Evolutionary conservation across 1,140 invertebrate species (phyloP).

Genomic region (Teleopsis dalmanni): DNA sequence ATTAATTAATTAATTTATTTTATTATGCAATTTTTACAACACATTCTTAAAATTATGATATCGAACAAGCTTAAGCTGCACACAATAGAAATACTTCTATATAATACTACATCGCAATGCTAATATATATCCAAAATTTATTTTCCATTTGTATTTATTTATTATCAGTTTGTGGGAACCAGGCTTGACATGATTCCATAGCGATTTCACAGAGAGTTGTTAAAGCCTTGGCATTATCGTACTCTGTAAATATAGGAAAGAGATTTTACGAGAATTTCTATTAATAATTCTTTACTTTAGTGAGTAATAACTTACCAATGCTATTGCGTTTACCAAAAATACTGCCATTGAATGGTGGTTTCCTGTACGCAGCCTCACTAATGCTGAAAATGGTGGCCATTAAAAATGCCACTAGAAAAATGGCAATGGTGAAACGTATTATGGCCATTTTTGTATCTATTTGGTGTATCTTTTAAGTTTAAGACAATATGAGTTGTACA

Average conservation of each 20-base stretch:
- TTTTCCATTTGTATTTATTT: slow-evolving; percentile 30
- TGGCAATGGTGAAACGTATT: slow-evolving; percentile 29
- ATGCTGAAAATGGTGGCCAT: slow-evolving; percentile 21
- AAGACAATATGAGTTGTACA: too few relatives aligned
- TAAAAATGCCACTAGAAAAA: slow-evolving; percentile 31
- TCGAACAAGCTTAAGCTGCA: too few relatives aligned
- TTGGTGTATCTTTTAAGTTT: too few relatives aligned
- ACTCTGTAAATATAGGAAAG: slow-evolving; percentile 51
- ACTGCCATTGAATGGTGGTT: slow-evolving; percentile 85
- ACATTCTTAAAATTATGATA: too few relatives aligned
- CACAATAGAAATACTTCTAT: too few relatives aligned
- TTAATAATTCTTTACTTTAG: neutral
- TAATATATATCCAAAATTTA: too few relatives aligned
- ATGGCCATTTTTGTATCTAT: slow-evolving; percentile 33
- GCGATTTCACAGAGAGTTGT: slow-evolving; percentile 71
- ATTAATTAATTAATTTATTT: too few relatives aligned
- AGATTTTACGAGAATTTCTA: neutral
- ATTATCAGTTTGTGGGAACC: slow-evolving; percentile 56
- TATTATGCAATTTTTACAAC: too few relatives aligned
- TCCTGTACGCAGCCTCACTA: slow-evolving; percentile 63
- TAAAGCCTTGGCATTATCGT: slow-evolving; percentile 61
- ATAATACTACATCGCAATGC: too few relatives aligned
- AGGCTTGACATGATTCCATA: slow-evolving; percentile 66
- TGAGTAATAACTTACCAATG: slow-evolving; percentile 40
- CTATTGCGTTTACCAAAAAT: slow-evolving; percentile 78